phyloP scores from a whole-genome alignment of 2,888 invertebrate genomes.

The Xestia xanthographa region DNA sequence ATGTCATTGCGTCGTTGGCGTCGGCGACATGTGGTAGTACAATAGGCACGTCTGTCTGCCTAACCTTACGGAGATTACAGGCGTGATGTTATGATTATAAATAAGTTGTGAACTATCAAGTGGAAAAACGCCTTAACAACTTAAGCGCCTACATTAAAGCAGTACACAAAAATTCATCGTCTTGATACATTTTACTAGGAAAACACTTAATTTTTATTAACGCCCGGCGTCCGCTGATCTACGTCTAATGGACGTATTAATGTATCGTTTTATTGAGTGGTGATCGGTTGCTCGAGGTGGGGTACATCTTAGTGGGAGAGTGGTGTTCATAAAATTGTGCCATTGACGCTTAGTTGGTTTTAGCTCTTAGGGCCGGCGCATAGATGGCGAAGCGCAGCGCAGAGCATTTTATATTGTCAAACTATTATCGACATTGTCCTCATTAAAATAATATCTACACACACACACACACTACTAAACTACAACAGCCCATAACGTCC shows the following conservation, averaged over 20 bases:
- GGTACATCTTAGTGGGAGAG: slow-evolving; percentile 2
- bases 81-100: background rate
- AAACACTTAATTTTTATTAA: slow-evolving; percentile 75
- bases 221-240: slow-evolving; percentile 62
- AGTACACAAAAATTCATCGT: slow-evolving; percentile 41
- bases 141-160: background rate
- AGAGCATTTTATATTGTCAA: no score
- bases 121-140: background rate
- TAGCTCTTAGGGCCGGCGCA: slow-evolving; percentile 1
- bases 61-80: background rate
- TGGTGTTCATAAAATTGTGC: slow-evolving; percentile 30
- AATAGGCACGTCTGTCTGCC: background rate
- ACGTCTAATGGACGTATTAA: slow-evolving; percentile 72
- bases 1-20: background rate
- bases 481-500: no score
- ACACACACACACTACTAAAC: no score
- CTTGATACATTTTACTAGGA: slow-evolving; percentile 34
- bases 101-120: background rate
- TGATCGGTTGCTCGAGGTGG: slow-evolving; percentile 42
- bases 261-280: slow-evolving; percentile 68
- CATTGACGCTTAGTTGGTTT: slow-evolving; percentile 12
- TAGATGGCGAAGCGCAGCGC: no score
- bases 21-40: background rate
- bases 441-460: no score
- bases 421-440: no score